Conservation (phyloP, 1,140 invertebrate species). For the Megalonaias nervosa region DNA sequence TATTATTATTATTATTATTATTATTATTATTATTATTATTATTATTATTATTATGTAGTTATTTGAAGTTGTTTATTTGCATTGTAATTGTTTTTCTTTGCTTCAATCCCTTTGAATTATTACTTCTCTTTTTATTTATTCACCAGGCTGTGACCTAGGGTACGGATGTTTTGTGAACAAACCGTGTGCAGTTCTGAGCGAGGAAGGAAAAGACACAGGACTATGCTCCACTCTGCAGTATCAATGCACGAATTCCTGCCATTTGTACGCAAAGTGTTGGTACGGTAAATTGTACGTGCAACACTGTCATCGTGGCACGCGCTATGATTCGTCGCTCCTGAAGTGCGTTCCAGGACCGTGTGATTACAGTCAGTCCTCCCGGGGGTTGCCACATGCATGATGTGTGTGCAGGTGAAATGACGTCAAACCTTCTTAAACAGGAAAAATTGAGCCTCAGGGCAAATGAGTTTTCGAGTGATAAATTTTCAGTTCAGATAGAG, state of each 20-base stretch:
- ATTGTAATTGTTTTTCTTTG: not conserved
- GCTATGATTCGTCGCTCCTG: not conserved
- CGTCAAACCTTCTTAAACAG: too few species aligned
- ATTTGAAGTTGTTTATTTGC: not conserved
- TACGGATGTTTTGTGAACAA: conserved; percentile 18
- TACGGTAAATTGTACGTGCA: conserved; percentile 3
- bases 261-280: conserved; percentile 17
- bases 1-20: too few species aligned
- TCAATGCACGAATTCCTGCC: conserved; percentile 22
- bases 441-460: too few species aligned
- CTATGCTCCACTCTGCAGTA: too few species aligned
- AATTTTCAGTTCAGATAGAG: too few species aligned
- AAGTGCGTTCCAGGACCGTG: too few species aligned
- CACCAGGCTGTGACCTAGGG: conserved; percentile 20
- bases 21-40: too few species aligned
- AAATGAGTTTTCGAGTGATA: too few species aligned
- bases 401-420: too few species aligned
- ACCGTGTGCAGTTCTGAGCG: conserved; percentile 13
- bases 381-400: too few species aligned
- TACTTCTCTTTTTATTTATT: not conserved
- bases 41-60: too few species aligned
- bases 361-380: too few species aligned
- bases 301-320: conserved; percentile 19
- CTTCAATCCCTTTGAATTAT: not conserved
- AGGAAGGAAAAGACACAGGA: conserved; percentile 3